phyloP scores from a whole-genome alignment of 2,113 vertebrate species.

The Alexandromys fortis region DNA sequence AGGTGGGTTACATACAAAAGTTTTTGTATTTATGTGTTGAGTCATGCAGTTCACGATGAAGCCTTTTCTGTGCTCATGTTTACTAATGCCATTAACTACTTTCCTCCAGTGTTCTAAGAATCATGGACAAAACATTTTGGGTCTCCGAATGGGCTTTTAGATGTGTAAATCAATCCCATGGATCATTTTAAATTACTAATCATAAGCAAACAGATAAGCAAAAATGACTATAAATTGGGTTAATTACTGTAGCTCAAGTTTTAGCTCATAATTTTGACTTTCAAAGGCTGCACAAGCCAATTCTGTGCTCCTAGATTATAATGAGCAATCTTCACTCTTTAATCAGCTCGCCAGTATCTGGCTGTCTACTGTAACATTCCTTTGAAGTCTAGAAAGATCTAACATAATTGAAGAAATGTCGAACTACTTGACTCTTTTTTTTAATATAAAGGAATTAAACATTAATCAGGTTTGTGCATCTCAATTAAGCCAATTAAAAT shows the following conservation, averaged over 20 bases:
- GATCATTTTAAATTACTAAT: slow-evolving; percentile 88
- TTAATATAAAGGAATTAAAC: slow-evolving; percentile 92
- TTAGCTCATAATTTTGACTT: slow-evolving; percentile 91
- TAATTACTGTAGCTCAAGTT: slow-evolving; percentile 90
- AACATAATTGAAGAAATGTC: slow-evolving; percentile 94
- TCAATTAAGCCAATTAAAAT: slow-evolving; percentile 94
- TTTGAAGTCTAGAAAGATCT: slow-evolving; percentile 92
- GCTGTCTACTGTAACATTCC: slow-evolving; percentile 90
- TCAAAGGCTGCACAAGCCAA: slow-evolving; percentile 92
- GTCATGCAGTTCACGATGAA: slow-evolving; percentile 31
- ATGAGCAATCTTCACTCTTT: slow-evolving; percentile 92
- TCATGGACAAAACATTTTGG: slow-evolving; percentile 66
- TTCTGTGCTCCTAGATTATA: slow-evolving; percentile 93
- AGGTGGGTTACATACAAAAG: not conserved
- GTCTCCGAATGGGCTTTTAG: slow-evolving; percentile 79
- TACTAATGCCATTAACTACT: slow-evolving; percentile 30
- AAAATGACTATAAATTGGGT: slow-evolving; percentile 89
- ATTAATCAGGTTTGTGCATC: slow-evolving; percentile 92
- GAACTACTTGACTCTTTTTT: slow-evolving; percentile 91
- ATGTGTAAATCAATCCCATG: slow-evolving; percentile 82
- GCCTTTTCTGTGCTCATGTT: not conserved
- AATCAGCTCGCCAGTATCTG: slow-evolving; percentile 89
- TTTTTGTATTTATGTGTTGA: not conserved
- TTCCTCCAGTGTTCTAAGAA: slow-evolving; percentile 49
- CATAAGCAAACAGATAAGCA: slow-evolving; percentile 87